Evolutionary conservation across 2,797 vertebrate species (phyloP), one percentile per base, ranked within the genome.

Genomic region (Pterois miles): DNA sequence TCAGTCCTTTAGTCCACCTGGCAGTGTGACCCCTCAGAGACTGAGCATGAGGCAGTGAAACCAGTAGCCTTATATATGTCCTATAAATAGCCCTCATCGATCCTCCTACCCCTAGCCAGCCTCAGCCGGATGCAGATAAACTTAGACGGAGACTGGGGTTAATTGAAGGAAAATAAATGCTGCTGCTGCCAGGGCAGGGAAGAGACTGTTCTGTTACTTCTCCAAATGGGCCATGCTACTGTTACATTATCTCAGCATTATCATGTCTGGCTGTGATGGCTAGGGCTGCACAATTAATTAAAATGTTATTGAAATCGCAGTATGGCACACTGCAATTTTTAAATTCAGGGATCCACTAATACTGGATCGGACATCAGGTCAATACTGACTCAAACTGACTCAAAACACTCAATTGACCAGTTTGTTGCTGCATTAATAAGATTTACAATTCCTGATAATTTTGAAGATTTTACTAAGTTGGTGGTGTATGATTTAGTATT

Each of bases 21-120:
- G 56, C 73, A 65, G 38, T 7, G 33, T 54, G 22, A 63, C 68
- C 71, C 57, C n/a, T 40, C 48, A 40, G 57, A 68, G 65, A 63
- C 67, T 48, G 59, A 64, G 70, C n/a, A 69, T 8, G 0, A 53
- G 68, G 23, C 76, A 60, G 69, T 74, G 87, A 88, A 91, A 86
- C 78, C 85, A 88, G 85, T 88, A 77, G 66, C 81, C 69, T 63
- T 64, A 65, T 58, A 22, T 5, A 48, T 8, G 3, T 65, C 22
- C 93, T 93, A 93, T 91, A 90, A 93, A 94, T 94, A 94, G 88
- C 86, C 59, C 34, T 27, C 67, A 90, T 89, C 23, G 76, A 91
- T 81, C 58, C 68, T 68, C 77, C 76, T 43, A 73, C 65, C 25
- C 22, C 71, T 46, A 2, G 31, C 14, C 69, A 2, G 31, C 14